Evolutionary conservation across 2,888 invertebrate genomes (phyloP).

Genomic region (Meganola albula): DNA sequence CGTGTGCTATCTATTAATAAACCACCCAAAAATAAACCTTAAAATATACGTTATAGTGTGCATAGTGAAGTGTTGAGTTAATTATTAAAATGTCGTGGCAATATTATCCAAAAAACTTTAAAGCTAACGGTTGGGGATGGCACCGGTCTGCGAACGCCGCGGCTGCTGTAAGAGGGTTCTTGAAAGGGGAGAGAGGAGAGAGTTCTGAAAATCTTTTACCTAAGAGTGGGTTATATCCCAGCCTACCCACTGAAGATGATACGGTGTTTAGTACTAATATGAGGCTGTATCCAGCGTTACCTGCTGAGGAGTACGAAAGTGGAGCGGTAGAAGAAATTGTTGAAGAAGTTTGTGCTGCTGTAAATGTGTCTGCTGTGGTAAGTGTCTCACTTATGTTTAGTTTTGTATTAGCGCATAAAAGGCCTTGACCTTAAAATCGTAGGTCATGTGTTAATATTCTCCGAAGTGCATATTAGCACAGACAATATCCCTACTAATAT

Average conservation of each 20-base stretch:
- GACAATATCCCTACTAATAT: too few relatives aligned
- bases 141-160: slow-evolving; percentile 51
- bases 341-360: slow-evolving; percentile 60
- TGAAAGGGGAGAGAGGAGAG: slow-evolving; percentile 55
- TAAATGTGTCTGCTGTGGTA: slow-evolving; percentile 64
- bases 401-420: slow-evolving; percentile 5
- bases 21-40: background rate
- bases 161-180: slow-evolving; percentile 55
- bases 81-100: slow-evolving; percentile 27
- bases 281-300: slow-evolving; percentile 62
- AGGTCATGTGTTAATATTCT: too few relatives aligned
- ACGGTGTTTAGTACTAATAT: slow-evolving; percentile 47
- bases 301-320: slow-evolving; percentile 64
- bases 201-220: slow-evolving; percentile 46
- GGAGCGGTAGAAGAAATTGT: slow-evolving; percentile 66
- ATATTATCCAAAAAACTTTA: slow-evolving; percentile 69
- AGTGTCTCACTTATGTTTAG: slow-evolving; percentile 33
- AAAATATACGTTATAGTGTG: slow-evolving; percentile 4
- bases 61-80: slow-evolving; percentile 17
- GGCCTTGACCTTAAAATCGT: too few relatives aligned
- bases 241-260: slow-evolving; percentile 57
- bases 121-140: slow-evolving; percentile 71
- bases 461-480: too few relatives aligned
- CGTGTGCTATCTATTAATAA: slow-evolving; percentile 11
- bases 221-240: slow-evolving; percentile 56